Conservation (phyloP, 2,888 invertebrate species). For the Hypsopygia costalis region DNA sequence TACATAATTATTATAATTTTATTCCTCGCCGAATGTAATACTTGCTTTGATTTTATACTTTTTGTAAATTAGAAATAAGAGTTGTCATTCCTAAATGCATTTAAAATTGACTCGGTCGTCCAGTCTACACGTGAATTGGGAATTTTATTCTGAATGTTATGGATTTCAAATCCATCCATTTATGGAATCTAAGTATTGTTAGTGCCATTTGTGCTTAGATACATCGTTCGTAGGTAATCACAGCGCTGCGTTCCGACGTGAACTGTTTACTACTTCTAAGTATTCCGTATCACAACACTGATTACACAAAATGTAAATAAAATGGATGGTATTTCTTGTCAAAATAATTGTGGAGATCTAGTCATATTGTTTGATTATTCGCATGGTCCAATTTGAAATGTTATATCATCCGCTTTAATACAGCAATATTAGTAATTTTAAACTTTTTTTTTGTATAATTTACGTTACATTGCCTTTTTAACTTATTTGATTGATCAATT, state of each 20-base stretch:
- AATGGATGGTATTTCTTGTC: slow-evolving; percentile 31
- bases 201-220: slow-evolving; percentile 51
- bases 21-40: neutral
- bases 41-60: slow-evolving; percentile 16
- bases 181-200: slow-evolving; percentile 23
- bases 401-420: neutral
- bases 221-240: slow-evolving; percentile 4
- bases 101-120: slow-evolving; percentile 30
- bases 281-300: neutral
- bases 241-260: slow-evolving; percentile 11
- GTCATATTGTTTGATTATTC: slow-evolving; percentile 18
- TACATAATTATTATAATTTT: neutral
- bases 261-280: slow-evolving; percentile 11
- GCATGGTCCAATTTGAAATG: slow-evolving; percentile 5
- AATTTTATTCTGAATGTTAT: neutral
- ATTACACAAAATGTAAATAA: slow-evolving; percentile 10
- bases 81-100: slow-evolving; percentile 55
- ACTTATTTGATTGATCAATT: neutral
- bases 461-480: too few species aligned
- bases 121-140: neutral
- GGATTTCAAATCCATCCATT: slow-evolving; percentile 5
- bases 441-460: too few species aligned
- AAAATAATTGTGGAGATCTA: slow-evolving; percentile 41
- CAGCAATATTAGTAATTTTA: too few species aligned
- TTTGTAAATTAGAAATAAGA: slow-evolving; percentile 23